Conservation (phyloP, 2,888 invertebrate species). For the Lycia hirtaria region DNA sequence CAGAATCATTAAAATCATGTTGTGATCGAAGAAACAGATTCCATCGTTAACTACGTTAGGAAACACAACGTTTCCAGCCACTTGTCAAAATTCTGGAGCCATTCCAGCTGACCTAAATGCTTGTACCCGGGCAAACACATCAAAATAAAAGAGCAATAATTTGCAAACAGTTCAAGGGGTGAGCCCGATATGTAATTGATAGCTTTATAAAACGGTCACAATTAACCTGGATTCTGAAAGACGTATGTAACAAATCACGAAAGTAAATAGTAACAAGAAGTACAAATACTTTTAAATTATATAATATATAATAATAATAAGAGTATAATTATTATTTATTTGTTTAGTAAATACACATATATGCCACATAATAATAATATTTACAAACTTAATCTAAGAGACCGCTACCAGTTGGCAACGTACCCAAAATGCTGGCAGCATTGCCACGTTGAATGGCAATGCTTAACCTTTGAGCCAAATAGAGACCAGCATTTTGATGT, state of each 20-base stretch:
- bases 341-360: no score
- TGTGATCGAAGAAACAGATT: not conserved
- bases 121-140: constrained; percentile 56
- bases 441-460: no score
- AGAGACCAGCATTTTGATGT: no score
- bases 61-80: constrained; percentile 58
- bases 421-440: no score
- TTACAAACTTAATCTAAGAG: no score
- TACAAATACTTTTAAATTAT: not conserved
- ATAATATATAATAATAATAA: no score
- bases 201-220: constrained; percentile 27
- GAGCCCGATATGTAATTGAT: constrained; percentile 43
- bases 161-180: constrained; percentile 55
- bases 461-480: no score
- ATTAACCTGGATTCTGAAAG: constrained; percentile 34
- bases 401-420: no score
- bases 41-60: constrained; percentile 39
- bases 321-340: no score
- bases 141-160: constrained; percentile 60
- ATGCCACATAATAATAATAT: no score
- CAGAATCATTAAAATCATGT: constrained; percentile 9
- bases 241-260: constrained; percentile 20
- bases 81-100: constrained; percentile 69
- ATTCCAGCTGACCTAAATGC: constrained; percentile 79
- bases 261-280: constrained; percentile 4